These are phyloP conservation scores for Ardeotis arabs DNA, from an alignment of 2,113 vertebrate genomes.

Conservation along the genomic window DNA sequence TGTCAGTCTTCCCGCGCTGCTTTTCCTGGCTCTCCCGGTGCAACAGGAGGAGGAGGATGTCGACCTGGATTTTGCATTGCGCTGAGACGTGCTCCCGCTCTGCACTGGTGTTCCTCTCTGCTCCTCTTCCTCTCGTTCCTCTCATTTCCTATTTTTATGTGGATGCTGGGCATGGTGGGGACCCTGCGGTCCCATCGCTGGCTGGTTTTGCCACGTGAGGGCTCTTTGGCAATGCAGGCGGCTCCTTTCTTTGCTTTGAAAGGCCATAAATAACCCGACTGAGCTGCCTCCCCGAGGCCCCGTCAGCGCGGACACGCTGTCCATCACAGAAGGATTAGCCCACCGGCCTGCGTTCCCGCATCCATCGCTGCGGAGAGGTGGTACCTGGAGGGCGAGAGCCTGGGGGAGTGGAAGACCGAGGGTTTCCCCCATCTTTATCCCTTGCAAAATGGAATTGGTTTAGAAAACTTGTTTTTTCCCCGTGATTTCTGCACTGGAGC, in stretches of 20 bases:
- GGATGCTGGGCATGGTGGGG: accelerated
- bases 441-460: background rate
- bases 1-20: background rate
- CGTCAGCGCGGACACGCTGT: accelerated
- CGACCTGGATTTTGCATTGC: background rate
- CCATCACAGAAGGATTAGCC: background rate
- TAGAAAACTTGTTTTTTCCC: background rate
- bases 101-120: background rate
- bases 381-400: accelerated
- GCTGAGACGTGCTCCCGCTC: background rate
- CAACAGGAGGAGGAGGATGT: accelerated
- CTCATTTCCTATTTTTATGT: background rate
- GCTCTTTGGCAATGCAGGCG: background rate
- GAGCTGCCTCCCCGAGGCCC: background rate
- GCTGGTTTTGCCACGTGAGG: background rate
- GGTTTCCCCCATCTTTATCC: background rate
- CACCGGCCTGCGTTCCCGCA: accelerated
- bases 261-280: background rate
- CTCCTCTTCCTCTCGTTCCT: background rate
- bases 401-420: accelerated
- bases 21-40: background rate
- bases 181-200: accelerated
- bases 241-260: background rate
- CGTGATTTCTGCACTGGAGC: background rate
- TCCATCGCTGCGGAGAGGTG: accelerated